Base-by-base conservation (phyloP, 2,113 vertebrate species). In the Setophaga petechia region DNA sequence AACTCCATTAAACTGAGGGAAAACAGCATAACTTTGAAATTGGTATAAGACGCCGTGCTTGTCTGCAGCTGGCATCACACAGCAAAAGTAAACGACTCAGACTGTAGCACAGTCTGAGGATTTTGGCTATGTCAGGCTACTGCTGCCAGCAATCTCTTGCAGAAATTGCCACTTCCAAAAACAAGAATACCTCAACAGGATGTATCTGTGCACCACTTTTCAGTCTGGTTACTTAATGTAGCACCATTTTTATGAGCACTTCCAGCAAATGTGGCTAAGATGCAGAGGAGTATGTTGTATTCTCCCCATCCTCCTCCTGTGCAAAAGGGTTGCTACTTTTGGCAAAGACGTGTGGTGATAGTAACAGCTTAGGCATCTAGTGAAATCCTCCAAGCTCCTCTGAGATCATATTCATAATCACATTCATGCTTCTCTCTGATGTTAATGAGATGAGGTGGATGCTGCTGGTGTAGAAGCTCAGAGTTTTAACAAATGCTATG, bases 351-450 rank as follows among this genome's bases (percentile, higher is more conserved):
- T 44, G 61, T 84, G 61, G 66, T 94, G 92, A 90, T 93, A 94
- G 86, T 96, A 94, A 95, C 95, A 96, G 89, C 51, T 94, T 69
- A 74, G 77, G 80, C 77, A 76, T 92, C 66, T 92, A 90, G 84
- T 84, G 82, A 93, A 93, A 93, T 84, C 35, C 27, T 84, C 68
- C 75, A 35, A 67, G 57, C 88, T 71, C 4, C 5, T 86, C 80
- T 93, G 89, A 94, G 83, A 92, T 93, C 28, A 39, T 63, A 31
- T 46, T 94, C 54, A 24, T 69, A 69, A 62, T 27, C 69, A 30
- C 67, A 69, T 33, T 54, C 41, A 35, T 79, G 51, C 55, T 86
- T 86, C 68, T 78, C 54, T 51, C 59, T 87, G 75, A 20, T 54
- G 95, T 76, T 66, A 83, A 24, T 55, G 51, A 89, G 37, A 65